These are phyloP conservation scores for Strix aluco DNA, from an alignment of 2,113 vertebrate species.

Conservation along the genomic window DNA sequence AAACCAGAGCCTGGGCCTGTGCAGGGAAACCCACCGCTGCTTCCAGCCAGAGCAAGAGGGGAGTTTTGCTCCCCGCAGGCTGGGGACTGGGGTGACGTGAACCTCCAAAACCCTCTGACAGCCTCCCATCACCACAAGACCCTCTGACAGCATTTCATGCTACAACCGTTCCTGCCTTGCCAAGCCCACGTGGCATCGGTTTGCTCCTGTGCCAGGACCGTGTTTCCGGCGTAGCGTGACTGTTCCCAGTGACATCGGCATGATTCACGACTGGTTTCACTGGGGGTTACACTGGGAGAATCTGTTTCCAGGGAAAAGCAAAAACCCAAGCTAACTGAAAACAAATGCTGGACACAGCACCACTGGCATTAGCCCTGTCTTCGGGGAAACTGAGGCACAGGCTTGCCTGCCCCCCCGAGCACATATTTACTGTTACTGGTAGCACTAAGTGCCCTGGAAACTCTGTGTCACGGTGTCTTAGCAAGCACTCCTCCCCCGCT, in stretches of 20 bases:
- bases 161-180: accelerated
- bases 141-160: accelerated
- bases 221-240: accelerated
- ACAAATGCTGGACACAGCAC: neutral
- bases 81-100: no score
- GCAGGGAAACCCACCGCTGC: neutral
- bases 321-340: neutral
- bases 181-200: neutral
- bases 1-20: neutral
- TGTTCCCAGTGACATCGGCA: neutral
- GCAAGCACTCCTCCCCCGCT: neutral
- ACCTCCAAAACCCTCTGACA: neutral
- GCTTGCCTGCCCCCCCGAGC: neutral
- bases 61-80: neutral
- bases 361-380: neutral
- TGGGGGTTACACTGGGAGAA: neutral
- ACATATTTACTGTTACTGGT: neutral
- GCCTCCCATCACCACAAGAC: accelerated
- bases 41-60: neutral
- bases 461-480: accelerated
- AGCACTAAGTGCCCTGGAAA: neutral
- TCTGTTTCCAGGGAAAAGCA: neutral
- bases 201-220: neutral
- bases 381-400: neutral
- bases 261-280: neutral